Percentiles rank a stretch among this genome's conserved stretches.
These are phyloP conservation scores for Ophioninae sp. DNA, from an alignment of 2,888 invertebrate species.

Conservation along the genomic window DNA sequence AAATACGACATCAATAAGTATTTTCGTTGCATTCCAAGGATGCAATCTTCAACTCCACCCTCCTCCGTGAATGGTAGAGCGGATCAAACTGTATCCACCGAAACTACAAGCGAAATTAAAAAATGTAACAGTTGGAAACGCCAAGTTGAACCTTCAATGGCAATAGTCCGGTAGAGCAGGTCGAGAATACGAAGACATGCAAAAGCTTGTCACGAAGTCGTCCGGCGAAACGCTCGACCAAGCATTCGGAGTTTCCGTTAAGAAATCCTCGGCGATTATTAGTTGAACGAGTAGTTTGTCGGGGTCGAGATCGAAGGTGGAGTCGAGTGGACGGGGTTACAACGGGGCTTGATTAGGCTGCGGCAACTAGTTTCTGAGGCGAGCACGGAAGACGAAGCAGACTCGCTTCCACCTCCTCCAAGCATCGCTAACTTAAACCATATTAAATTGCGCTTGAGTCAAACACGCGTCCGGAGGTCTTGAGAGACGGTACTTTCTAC, in stretches of 20 bases:
- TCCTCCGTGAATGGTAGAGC: background rate
- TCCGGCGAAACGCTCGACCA: slow-evolving; percentile 47
- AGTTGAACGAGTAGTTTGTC: slow-evolving; percentile 79
- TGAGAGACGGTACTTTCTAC: slow-evolving; percentile 47
- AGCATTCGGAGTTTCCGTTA: slow-evolving; percentile 71
- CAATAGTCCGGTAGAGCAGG: background rate
- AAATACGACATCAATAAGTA: too few relatives aligned
- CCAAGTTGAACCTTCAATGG: background rate
- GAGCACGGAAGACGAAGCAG: slow-evolving; percentile 51
- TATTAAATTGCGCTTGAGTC: slow-evolving; percentile 80
- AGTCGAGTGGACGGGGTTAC: slow-evolving; percentile 69
- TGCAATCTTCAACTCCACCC: background rate
- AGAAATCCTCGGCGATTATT: slow-evolving; percentile 77
- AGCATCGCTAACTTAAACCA: slow-evolving; percentile 75
- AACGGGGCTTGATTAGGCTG: slow-evolving; percentile 78
- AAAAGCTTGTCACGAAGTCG: slow-evolving; percentile 37
- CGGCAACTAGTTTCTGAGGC: slow-evolving; percentile 75
- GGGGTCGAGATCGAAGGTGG: slow-evolving; percentile 11
- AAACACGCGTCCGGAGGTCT: slow-evolving; percentile 71
- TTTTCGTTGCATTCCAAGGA: too few relatives aligned
- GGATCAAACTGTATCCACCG: background rate
- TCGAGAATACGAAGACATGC: slow-evolving; percentile 10
- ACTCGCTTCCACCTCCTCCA: slow-evolving; percentile 52
- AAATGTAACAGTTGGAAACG: background rate
- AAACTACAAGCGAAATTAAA: background rate